Percentiles rank a stretch among this genome's conserved stretches.
Conservation (phyloP, 1,140 invertebrate genomes). For the Drosophila subobscura region DNA sequence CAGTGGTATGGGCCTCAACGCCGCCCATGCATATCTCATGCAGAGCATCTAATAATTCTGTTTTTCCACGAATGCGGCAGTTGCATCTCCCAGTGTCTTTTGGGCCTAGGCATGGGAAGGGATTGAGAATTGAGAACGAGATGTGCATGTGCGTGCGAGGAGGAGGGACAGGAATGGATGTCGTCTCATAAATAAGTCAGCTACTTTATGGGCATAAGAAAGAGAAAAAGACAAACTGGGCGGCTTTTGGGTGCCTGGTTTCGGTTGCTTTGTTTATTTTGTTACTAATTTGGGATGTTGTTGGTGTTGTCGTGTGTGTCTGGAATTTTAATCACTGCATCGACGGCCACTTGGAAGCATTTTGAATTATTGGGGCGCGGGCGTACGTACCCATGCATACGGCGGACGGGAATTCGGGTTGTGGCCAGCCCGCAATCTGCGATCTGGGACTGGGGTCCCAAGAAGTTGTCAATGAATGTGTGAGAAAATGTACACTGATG, state of each 20-base stretch:
- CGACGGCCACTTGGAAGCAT: constrained; percentile 57
- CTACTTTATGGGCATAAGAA: constrained; percentile 61
- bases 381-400: constrained; percentile 19
- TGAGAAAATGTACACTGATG: constrained; percentile 67
- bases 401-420: constrained; percentile 61
- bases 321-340: constrained; percentile 73
- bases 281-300: constrained; percentile 77
- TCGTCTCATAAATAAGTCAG: constrained; percentile 77
- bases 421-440: constrained; percentile 13
- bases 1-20: no score
- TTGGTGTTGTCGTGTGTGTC: constrained; percentile 45
- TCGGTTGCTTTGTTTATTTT: constrained; percentile 76
- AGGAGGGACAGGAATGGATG: constrained; percentile 36
- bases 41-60: constrained; percentile 69
- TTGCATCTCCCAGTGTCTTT: constrained; percentile 48
- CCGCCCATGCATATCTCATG: constrained; percentile 67
- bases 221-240: constrained; percentile 47
- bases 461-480: constrained; percentile 71
- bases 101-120: constrained; percentile 3
- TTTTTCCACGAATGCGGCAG: constrained; percentile 73
- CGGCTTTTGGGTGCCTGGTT: constrained; percentile 44
- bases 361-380: constrained; percentile 74
- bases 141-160: constrained; percentile 11
- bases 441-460: constrained; percentile 28
- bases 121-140: constrained; percentile 14